These are phyloP conservation scores for Falco columbarius DNA, from an alignment of 2,797 vertebrate species.

Conservation along the genomic window DNA sequence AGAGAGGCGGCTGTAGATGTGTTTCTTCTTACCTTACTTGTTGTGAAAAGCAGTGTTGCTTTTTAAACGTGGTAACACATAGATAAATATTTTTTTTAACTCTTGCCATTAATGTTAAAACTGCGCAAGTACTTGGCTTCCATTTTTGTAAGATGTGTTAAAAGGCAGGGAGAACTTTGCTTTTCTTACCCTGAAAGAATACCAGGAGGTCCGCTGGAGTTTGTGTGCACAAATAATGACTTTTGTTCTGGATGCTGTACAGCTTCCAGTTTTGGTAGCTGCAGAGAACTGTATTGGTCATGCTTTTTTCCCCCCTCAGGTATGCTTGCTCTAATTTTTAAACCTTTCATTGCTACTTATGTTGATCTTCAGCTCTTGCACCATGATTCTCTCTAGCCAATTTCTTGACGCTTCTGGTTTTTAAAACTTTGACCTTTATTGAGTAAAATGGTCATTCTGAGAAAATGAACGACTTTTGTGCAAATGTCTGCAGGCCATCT, in stretches of 20 bases:
- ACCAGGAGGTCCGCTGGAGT: background rate
- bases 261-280: background rate
- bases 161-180: background rate
- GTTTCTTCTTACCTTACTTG: background rate
- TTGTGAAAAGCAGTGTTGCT: background rate
- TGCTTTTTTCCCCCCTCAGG: rapidly evolving
- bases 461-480: background rate
- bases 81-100: background rate
- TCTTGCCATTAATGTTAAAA: background rate
- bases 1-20: background rate
- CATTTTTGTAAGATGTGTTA: background rate
- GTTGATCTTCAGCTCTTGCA: background rate
- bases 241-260: background rate
- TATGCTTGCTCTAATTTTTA: background rate
- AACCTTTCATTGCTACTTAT: background rate
- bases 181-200: background rate
- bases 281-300: background rate
- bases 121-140: background rate
- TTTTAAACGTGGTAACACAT: background rate
- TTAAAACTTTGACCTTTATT: background rate
- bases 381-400: background rate
- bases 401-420: background rate
- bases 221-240: background rate
- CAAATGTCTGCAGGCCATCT: background rate
- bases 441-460: background rate